Evolutionary conservation across 2,888 invertebrate genomes (phyloP).

Genomic region (Aspidiotus rigidus): DNA sequence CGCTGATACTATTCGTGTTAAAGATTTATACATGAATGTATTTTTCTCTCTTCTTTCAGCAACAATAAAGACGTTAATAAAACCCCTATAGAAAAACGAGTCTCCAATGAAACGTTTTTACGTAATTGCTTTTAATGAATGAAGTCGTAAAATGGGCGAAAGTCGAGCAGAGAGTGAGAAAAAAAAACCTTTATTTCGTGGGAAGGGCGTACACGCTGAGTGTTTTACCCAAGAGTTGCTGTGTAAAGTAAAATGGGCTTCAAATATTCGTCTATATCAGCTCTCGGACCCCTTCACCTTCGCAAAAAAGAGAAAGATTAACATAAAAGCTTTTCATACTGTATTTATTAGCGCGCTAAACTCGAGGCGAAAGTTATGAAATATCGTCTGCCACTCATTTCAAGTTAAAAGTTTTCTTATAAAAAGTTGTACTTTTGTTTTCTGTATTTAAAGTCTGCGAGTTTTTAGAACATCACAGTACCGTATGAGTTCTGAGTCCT

Average conservation of each 20-base stretch:
- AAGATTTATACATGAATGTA: not conserved
- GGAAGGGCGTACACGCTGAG: not conserved
- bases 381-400: constrained; percentile 18
- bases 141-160: not conserved
- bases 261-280: not conserved
- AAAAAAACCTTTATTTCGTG: not conserved
- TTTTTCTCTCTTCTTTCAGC: not conserved
- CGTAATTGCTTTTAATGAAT: constrained; percentile 4
- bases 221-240: not conserved
- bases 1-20: not conserved
- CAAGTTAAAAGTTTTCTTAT: constrained; percentile 6
- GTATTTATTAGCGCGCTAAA: constrained; percentile 4
- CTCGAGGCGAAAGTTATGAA: constrained; percentile 7
- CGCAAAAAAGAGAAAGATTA: not conserved
- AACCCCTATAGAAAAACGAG: not conserved
- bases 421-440: constrained; percentile 14
- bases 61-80: constrained; percentile 1
- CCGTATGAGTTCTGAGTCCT: constrained; percentile 12
- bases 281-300: not conserved
- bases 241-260: not conserved
- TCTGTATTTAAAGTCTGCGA: constrained; percentile 9
- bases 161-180: not conserved
- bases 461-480: not conserved
- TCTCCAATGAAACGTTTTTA: constrained; percentile 3
- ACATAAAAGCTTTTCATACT: constrained; percentile 16